A percentile compares a stretch with the other conserved stretches of the same genome.
phyloP scores from a whole-genome alignment of 2,113 vertebrate species.

The Leucosticte australis region DNA sequence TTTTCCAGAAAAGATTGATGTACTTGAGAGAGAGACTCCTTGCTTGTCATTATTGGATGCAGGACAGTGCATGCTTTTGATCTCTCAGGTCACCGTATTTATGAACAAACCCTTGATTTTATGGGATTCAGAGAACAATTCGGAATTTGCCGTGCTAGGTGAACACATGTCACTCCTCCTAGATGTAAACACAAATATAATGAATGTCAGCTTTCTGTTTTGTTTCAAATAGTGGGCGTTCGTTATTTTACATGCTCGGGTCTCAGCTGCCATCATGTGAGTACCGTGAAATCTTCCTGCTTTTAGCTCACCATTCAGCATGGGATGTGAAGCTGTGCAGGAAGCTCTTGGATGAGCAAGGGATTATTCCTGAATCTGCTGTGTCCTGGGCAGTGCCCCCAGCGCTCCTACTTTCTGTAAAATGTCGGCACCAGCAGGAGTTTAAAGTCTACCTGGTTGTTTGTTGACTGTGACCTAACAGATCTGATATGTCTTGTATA shows the following conservation, averaged over 20 bases:
- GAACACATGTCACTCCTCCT: fast-evolving
- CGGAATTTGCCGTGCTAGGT: neutral
- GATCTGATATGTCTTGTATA: neutral
- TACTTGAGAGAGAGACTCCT: neutral
- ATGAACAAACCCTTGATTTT: neutral
- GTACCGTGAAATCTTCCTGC: neutral
- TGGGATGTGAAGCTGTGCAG: neutral
- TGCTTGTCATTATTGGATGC: neutral
- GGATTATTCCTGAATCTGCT: neutral
- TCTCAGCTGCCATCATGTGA: neutral
- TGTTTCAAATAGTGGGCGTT: neutral
- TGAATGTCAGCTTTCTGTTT: neutral
- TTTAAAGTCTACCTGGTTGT: neutral
- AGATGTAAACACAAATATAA: neutral
- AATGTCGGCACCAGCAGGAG: neutral
- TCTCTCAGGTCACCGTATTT: neutral
- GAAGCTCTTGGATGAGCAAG: neutral
- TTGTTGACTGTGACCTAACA: neutral
- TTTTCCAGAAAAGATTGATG: neutral
- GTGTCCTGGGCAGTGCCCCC: neutral
- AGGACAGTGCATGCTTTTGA: neutral
- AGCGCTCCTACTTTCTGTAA: neutral
- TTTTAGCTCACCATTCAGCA: neutral
- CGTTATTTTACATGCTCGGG: fast-evolving
- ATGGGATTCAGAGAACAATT: neutral